These are phyloP conservation scores for Hypsopygia costalis DNA, from an alignment of 2,888 invertebrate species.

Conservation along the genomic window DNA sequence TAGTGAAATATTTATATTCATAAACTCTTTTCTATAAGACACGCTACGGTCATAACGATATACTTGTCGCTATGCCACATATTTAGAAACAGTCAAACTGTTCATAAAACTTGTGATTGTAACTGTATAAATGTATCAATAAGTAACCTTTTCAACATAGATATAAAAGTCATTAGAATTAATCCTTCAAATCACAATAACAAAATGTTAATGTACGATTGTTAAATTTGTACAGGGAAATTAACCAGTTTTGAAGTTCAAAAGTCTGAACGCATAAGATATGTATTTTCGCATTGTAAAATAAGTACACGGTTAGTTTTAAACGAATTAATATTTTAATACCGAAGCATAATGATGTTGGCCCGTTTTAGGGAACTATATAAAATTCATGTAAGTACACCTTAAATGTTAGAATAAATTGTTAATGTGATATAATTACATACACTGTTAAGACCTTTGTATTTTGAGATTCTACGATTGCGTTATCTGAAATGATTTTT, in stretches of 20 bases:
- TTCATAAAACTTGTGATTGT: slow-evolving; percentile 35
- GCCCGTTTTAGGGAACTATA: slow-evolving; percentile 57
- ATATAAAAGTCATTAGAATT: slow-evolving; percentile 20
- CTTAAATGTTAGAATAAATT: slow-evolving; percentile 61
- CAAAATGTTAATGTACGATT: slow-evolving; percentile 70
- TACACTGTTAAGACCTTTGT: slow-evolving; percentile 60
- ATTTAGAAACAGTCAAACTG: slow-evolving; percentile 40
- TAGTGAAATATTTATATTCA: slow-evolving; percentile 16
- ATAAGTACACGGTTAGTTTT: slow-evolving; percentile 71
- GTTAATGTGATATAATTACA: slow-evolving; percentile 64
- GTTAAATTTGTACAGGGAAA: slow-evolving; percentile 78
- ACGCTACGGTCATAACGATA: slow-evolving; percentile 15
- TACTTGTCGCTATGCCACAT: slow-evolving; percentile 30
- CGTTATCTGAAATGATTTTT: slow-evolving; percentile 42
- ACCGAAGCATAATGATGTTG: slow-evolving; percentile 68
- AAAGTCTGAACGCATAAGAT: slow-evolving; percentile 74
- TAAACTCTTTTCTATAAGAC: neutral
- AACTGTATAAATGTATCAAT: slow-evolving; percentile 30
- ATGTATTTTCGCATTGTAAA: slow-evolving; percentile 79
- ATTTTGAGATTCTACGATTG: slow-evolving; percentile 56
- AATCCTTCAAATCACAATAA: slow-evolving; percentile 76
- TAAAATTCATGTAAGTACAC: slow-evolving; percentile 56
- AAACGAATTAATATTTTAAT: slow-evolving; percentile 76
- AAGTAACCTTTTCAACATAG: slow-evolving; percentile 15
- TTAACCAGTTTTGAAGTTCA: slow-evolving; percentile 67